Conservation (phyloP, 2,797 vertebrate species). For the Florisuga fusca region DNA sequence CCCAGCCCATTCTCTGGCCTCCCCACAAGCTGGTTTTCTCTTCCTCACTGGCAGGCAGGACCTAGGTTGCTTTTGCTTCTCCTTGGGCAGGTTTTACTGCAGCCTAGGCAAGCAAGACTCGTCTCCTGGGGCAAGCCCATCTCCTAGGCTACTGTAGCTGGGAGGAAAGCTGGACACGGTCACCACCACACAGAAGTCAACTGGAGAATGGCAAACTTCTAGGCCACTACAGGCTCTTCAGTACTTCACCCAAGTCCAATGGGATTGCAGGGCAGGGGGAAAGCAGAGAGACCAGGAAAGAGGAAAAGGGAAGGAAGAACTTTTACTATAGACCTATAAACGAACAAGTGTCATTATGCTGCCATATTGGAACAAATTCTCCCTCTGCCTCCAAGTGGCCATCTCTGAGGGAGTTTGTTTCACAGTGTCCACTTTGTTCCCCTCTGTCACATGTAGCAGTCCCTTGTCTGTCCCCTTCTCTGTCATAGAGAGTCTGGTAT, state of each 20-base stretch:
- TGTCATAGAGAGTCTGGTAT: not conserved
- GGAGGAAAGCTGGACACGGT: not conserved
- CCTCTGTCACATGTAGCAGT: not conserved
- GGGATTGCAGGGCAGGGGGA: rapidly evolving
- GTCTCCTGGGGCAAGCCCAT: not conserved
- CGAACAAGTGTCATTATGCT: rapidly evolving
- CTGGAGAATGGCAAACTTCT: not conserved
- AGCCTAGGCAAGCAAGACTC: not conserved
- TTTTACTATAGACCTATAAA: not conserved
- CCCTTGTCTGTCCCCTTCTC: not conserved
- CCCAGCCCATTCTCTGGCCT: not conserved
- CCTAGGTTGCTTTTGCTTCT: not conserved
- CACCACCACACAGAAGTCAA: not conserved
- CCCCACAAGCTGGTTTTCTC: not conserved
- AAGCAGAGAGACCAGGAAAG: not conserved
- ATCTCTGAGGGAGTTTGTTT: not conserved
- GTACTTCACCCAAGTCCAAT: not conserved
- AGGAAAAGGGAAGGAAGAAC: not conserved
- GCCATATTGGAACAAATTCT: not conserved
- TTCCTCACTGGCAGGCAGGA: not conserved
- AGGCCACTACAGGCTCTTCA: not conserved
- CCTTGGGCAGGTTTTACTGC: not conserved
- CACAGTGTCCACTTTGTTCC: not conserved
- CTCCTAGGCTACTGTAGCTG: not conserved
- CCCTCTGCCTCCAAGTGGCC: not conserved